Evolutionary conservation across 2,888 invertebrate genomes (phyloP), one percentile per base, ranked within the genome.

Genomic region (Drosophila gaucha): DNA sequence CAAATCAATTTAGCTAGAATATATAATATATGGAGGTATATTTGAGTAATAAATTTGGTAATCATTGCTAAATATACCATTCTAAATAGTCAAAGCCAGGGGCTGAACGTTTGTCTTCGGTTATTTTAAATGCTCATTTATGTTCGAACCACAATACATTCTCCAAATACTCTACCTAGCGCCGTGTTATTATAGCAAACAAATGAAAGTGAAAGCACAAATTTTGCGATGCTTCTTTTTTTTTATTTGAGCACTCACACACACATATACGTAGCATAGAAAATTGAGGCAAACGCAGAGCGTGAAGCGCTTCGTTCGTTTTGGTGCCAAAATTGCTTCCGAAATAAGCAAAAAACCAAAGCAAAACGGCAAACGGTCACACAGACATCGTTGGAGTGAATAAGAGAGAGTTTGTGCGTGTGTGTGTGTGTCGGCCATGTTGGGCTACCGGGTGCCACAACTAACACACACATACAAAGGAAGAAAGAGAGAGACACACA

Each of bases 191-290:
- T 79, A 68, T 71, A 80, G 87, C 85, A 84, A 84, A 84, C 87
- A 84, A 87, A 87, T 82, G 87, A 84, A 87, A 84, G 84, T 85
- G 87, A 84, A 87, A 87, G 87, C 82, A 79, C 79, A 84, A 84
- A 84, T 80, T 80, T 80, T 67, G 84, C 84, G 57, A 76, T 83
- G 84, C 55, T 64, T 83, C 55, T 64, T 83, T 68, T 80, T 78
- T 74, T 54, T 58, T 54, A 47, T 57, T 55, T 52, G 46, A 63
- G 43, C 47, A 64, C 55, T 72, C 68, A 67, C 28, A 63, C 31
- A 46, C 28, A 63, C 14, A 51, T 12, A 58, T 35, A 62, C 38
- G 59, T 31, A 38, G 31, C 46, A 46, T 44, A 44, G 43, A 44
- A 28, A 44, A 44, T 26, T 16, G 36, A 47, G 68, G 39, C 14